Evolutionary conservation across 2,113 vertebrate genomes (phyloP).

Genomic region (Chionis minor): DNA sequence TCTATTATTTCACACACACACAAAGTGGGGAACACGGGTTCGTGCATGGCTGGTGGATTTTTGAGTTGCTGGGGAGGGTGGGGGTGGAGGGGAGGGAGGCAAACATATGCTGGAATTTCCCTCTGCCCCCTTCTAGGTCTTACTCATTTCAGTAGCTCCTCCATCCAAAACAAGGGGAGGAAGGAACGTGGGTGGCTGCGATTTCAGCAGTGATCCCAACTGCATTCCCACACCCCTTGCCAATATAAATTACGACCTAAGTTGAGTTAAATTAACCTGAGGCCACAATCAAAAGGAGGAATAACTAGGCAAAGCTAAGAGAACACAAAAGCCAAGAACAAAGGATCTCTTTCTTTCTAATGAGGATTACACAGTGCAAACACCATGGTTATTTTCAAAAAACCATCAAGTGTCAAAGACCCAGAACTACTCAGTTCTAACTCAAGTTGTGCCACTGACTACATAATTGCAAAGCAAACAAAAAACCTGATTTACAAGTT

Average conservation of each 20-base stretch:
- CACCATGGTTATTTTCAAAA: neutral
- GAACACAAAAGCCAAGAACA: neutral
- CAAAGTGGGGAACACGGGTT: neutral
- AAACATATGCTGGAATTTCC: neutral
- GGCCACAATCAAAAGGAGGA: neutral
- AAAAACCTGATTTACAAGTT: neutral
- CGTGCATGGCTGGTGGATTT: rapidly evolving
- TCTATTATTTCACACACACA: neutral
- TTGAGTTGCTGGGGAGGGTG: neutral
- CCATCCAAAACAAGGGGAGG: neutral
- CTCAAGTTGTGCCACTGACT: neutral
- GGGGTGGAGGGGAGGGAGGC: neutral
- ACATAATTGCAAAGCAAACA: neutral
- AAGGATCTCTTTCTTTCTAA: neutral
- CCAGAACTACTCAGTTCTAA: neutral
- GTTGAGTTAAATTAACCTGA: neutral
- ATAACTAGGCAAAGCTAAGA: neutral
- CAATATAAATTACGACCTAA: neutral
- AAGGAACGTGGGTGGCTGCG: neutral
- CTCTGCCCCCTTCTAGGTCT: neutral
- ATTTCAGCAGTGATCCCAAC: neutral
- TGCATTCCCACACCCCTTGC: neutral
- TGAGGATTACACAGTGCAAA: neutral
- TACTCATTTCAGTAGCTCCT: neutral
- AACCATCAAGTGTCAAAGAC: neutral